Base-by-base conservation (phyloP, 2,888 invertebrate genomes). In the Eristalinus sepulchralis region DNA sequence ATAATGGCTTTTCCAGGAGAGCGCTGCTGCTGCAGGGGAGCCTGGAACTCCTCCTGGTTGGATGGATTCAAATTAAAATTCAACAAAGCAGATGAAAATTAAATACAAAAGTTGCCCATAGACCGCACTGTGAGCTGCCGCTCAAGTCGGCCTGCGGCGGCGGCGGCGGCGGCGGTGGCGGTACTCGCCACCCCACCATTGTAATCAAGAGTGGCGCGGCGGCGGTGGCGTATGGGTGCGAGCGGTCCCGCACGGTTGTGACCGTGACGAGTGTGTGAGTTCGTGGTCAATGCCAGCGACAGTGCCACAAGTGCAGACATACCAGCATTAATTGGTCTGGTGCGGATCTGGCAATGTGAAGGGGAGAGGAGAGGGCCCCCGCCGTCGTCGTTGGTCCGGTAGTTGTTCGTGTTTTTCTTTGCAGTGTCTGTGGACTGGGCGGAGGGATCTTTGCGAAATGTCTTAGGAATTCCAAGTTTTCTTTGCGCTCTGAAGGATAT, bases 51-150 rank as follows among this genome's bases (percentile, higher is more conserved):
- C 70, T 75, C 59, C 71, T 79, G 86, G 75, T 78, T 83, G 83
- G 83, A 75, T 83, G 83, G 59, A 83, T 86, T 86, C 78, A 86
- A 83, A 86, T 86, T 86, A 83, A 86, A 86, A 86, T 86, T 86
- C 83, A 86, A 86, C 86, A 86, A 83, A 83, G 86, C 86, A 83
- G 71, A 86, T 86, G 86, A 79, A 86, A 86, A 78, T 82, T 86
- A 86, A 86, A 86, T 72, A 86, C 86, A 86, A 83, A 86, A 86
- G 83, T 86, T 86, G 66, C 75, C 79, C 86, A 79, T 79, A 75
- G 75, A 79, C 73, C 75, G 71, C 47, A 66, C 39, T 5, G 13
- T 24, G 39, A n/a, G 57, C 33, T 31, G 63, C 63, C 31, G 34
- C 63, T 31, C 31, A n/a, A 20, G 33, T 33, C 63, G 60, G 34